Conservation (phyloP, 1,140 invertebrate species). For the Psilanteris sp. region DNA sequence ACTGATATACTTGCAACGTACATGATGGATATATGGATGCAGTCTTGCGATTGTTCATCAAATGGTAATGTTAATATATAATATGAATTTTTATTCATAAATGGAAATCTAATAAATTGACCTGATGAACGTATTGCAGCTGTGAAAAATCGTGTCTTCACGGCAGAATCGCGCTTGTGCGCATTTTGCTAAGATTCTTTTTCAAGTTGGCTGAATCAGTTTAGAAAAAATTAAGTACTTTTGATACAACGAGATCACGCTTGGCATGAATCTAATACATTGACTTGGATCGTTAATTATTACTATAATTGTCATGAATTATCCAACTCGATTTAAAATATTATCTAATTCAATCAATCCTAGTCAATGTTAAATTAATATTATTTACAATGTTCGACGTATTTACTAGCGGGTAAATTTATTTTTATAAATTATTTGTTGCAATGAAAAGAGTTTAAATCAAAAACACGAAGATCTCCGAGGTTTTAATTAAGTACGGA, state of each 20-base stretch:
- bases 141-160: constrained; percentile 42
- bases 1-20: background rate
- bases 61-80: too few relatives aligned
- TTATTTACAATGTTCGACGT: constrained; percentile 1
- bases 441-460: constrained; percentile 10
- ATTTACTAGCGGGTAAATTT: too few relatives aligned
- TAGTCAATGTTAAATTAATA: constrained; percentile 16
- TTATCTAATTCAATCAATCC: background rate
- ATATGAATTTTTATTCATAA: too few relatives aligned
- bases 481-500: background rate
- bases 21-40: constrained; percentile 3
- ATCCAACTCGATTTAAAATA: too few relatives aligned
- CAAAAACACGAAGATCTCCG: background rate
- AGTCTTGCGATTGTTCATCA: background rate
- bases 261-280: constrained; percentile 8
- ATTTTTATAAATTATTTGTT: background rate
- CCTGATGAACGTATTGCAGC: constrained; percentile 8
- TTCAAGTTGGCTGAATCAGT: constrained; percentile 12
- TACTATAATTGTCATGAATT: too few relatives aligned
- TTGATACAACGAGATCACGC: constrained; percentile 36
- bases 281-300: background rate
- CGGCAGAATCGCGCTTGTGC: constrained; percentile 20
- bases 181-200: constrained; percentile 28
- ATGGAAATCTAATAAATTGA: too few relatives aligned
- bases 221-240: constrained; percentile 31